Evolutionary conservation across 2,113 vertebrate species (phyloP).

Genomic region (Proterorhinus semilunaris): DNA sequence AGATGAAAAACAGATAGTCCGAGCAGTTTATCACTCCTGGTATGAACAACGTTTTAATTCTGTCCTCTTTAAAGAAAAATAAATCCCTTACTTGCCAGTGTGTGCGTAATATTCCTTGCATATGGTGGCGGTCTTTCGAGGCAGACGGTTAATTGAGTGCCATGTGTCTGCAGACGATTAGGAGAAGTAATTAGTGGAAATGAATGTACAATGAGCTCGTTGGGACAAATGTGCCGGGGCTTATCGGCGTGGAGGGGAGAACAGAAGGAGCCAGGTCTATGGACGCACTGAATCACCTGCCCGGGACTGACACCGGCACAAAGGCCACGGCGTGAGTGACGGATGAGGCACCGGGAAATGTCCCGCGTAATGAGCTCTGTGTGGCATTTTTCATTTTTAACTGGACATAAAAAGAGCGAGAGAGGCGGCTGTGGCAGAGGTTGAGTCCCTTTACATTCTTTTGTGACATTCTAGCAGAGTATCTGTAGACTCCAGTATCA

Average conservation of each 20-base stretch:
- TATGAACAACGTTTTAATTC: no score
- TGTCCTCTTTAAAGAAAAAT: background rate
- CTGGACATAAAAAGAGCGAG: constrained; percentile 24
- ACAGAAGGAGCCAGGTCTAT: constrained; percentile 45
- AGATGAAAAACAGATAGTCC: no score
- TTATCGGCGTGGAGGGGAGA: constrained; percentile 48
- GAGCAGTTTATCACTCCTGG: no score
- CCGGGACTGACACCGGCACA: constrained; percentile 29
- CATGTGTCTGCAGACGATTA: constrained; percentile 65
- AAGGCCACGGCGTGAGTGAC: constrained; percentile 24
- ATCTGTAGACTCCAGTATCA: no score
- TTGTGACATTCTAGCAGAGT: background rate
- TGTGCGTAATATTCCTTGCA: background rate
- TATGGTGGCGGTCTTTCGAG: constrained; percentile 15
- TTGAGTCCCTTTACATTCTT: constrained; percentile 21
- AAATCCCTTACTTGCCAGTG: background rate
- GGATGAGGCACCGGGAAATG: constrained; percentile 35
- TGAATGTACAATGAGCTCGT: constrained; percentile 61
- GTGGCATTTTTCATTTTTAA: constrained; percentile 54
- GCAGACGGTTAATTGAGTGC: constrained; percentile 37
- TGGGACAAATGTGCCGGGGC: constrained; percentile 39
- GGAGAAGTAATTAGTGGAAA: constrained; percentile 55
- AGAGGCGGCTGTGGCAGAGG: constrained; percentile 23
- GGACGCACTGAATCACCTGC: constrained; percentile 56
- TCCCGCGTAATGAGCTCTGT: constrained; percentile 1